These are phyloP conservation scores for Octopus bimaculoides DNA, from an alignment of 1,140 invertebrate genomes.

Conservation along the genomic window DNA sequence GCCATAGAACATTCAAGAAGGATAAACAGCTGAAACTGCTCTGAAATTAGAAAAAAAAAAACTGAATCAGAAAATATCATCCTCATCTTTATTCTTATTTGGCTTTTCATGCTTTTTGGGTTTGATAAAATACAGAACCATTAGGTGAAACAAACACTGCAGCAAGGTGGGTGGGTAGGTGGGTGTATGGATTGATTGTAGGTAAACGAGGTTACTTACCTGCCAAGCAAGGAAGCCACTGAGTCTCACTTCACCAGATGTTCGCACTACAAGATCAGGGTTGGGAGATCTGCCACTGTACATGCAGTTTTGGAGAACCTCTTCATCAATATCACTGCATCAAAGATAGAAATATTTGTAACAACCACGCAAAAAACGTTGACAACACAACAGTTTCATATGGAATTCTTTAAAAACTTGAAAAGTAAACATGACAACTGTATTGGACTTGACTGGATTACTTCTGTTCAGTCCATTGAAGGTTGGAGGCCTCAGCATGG, in stretches of 20 bases:
- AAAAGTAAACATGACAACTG: not conserved
- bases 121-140: not conserved
- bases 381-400: not conserved
- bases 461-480: too few species aligned
- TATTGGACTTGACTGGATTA: too few species aligned
- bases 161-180: not conserved
- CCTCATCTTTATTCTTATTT: not conserved
- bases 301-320: constrained; percentile 75
- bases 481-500: too few species aligned
- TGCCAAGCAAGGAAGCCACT: constrained; percentile 98
- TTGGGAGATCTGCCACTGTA: constrained; percentile 73
- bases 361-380: not conserved
- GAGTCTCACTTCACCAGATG: constrained; percentile 91
- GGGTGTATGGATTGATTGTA: not conserved
- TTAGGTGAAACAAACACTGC: not conserved
- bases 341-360: not conserved
- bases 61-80: not conserved
- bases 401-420: not conserved
- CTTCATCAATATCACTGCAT: constrained; percentile 73
- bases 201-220: constrained; percentile 59
- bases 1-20: constrained; percentile 76
- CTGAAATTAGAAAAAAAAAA: constrained; percentile 32
- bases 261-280: constrained; percentile 89
- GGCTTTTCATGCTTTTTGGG: not conserved
- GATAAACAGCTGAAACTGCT: constrained; percentile 50